Conservation (phyloP, 2,888 invertebrate species). For the Matsumyia berberina region DNA sequence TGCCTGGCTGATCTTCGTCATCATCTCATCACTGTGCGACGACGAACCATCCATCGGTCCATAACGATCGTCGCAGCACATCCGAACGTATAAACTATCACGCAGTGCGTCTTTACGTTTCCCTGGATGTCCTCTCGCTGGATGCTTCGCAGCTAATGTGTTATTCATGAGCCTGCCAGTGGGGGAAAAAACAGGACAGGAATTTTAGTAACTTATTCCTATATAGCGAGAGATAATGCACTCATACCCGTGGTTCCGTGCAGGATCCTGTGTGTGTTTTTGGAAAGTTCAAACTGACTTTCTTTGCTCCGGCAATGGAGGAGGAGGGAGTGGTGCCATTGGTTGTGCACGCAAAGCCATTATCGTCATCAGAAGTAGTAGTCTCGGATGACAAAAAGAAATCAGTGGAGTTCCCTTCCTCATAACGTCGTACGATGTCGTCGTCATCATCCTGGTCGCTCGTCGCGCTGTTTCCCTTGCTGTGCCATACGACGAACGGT, state of each 20-base stretch:
- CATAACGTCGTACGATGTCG: slow-evolving; percentile 65
- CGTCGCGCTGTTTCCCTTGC: slow-evolving; percentile 7
- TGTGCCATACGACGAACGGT: slow-evolving; percentile 24
- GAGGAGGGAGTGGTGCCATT: slow-evolving; percentile 3
- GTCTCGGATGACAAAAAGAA: slow-evolving; percentile 74
- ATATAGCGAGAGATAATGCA: slow-evolving; percentile 74
- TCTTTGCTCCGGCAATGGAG: slow-evolving; percentile 49
- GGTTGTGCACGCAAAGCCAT: slow-evolving; percentile 62
- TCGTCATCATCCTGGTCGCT: slow-evolving; percentile 49
- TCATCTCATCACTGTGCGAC: slow-evolving; percentile 71
- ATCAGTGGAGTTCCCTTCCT: slow-evolving; percentile 75
- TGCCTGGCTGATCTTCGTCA: slow-evolving; percentile 76
- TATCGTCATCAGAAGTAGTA: slow-evolving; percentile 70
- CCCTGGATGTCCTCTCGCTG: slow-evolving; percentile 46
- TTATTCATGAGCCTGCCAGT: slow-evolving; percentile 74
- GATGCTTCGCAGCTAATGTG: slow-evolving; percentile 71
- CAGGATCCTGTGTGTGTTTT: slow-evolving; percentile 68
- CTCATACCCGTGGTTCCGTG: slow-evolving; percentile 62
- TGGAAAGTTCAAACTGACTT: slow-evolving; percentile 74
- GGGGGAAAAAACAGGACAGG: slow-evolving; percentile 73
- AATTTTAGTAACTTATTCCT: slow-evolving; percentile 77
- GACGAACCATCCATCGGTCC: slow-evolving; percentile 72
- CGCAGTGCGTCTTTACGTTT: slow-evolving; percentile 67
- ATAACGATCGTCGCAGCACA: slow-evolving; percentile 73
- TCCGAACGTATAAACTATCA: slow-evolving; percentile 73